These are phyloP conservation scores for Spondyliosoma cantharus DNA, from an alignment of 2,797 vertebrate species.

Conservation along the genomic window DNA sequence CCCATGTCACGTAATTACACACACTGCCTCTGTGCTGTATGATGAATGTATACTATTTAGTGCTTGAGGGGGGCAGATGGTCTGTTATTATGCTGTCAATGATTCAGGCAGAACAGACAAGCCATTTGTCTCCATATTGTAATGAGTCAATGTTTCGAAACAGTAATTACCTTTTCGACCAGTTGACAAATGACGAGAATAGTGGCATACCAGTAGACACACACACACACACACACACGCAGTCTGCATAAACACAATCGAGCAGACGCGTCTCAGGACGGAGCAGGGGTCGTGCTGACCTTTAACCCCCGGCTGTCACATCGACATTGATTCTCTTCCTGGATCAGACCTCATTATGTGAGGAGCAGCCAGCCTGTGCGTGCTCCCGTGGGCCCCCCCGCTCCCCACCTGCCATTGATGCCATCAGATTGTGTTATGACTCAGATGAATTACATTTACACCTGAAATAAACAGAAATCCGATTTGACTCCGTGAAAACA, in stretches of 20 bases:
- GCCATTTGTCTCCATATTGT: slow-evolving; percentile 79
- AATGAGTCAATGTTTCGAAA: slow-evolving; percentile 78
- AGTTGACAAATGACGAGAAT: slow-evolving; percentile 84
- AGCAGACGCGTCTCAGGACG: slow-evolving; percentile 7
- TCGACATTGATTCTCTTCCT: slow-evolving; percentile 81
- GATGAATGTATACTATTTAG: slow-evolving; percentile 71
- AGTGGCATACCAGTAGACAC: slow-evolving; percentile 22
- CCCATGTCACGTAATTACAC: slow-evolving; percentile 64
- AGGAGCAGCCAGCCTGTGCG: slow-evolving; percentile 59
- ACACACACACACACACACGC: background rate
- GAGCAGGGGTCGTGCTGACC: slow-evolving; percentile 74
- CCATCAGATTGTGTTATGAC: slow-evolving; percentile 20
- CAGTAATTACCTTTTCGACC: slow-evolving; percentile 77
- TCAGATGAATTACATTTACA: slow-evolving; percentile 22
- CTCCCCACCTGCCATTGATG: background rate
- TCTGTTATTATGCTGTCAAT: slow-evolving; percentile 76
- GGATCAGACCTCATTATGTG: slow-evolving; percentile 79
- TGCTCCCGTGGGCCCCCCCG: slow-evolving; percentile 43
- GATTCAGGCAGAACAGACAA: slow-evolving; percentile 72
- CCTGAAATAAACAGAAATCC: slow-evolving; percentile 21
- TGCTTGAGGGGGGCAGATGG: slow-evolving; percentile 63
- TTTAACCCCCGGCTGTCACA: slow-evolving; percentile 77
- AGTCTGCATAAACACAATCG: slow-evolving; percentile 8
- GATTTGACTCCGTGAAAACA: background rate
- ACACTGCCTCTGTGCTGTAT: slow-evolving; percentile 43